These are phyloP conservation scores for Trematocara caparti DNA, from an alignment of 2,797 vertebrate genomes.

Conservation along the genomic window DNA sequence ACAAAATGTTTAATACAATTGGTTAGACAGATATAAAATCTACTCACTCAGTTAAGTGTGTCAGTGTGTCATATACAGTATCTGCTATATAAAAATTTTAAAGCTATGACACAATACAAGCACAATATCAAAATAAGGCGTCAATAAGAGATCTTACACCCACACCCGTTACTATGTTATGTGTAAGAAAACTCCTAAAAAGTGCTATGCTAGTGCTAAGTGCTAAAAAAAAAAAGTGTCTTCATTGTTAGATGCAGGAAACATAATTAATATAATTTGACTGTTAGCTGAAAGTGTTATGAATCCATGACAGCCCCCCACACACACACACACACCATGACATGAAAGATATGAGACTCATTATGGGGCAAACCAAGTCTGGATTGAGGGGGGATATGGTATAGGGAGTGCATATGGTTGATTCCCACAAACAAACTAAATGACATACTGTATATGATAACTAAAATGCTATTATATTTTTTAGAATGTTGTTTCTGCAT, in stretches of 20 bases:
- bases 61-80: not conserved
- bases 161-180: not conserved
- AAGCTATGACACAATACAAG: not conserved
- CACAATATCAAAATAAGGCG: not conserved
- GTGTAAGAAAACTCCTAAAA: not conserved
- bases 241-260: not conserved
- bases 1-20: too few relatives aligned
- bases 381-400: not conserved
- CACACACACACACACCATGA: not conserved
- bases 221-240: not conserved
- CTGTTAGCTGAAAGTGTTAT: not conserved
- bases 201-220: not conserved
- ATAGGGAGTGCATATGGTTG: not conserved
- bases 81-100: fast-evolving
- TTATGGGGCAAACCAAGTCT: not conserved
- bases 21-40: not conserved
- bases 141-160: not conserved
- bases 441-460: not conserved
- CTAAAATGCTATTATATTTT: not conserved
- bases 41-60: not conserved
- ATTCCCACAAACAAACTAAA: not conserved
- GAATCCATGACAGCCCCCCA: not conserved
- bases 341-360: not conserved
- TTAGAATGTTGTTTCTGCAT: not conserved
- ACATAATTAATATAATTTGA: not conserved